Percentiles rank a stretch among this genome's conserved stretches.
phyloP scores from a whole-genome alignment of 2,113 vertebrate genomes.

The Corvus cornix region DNA sequence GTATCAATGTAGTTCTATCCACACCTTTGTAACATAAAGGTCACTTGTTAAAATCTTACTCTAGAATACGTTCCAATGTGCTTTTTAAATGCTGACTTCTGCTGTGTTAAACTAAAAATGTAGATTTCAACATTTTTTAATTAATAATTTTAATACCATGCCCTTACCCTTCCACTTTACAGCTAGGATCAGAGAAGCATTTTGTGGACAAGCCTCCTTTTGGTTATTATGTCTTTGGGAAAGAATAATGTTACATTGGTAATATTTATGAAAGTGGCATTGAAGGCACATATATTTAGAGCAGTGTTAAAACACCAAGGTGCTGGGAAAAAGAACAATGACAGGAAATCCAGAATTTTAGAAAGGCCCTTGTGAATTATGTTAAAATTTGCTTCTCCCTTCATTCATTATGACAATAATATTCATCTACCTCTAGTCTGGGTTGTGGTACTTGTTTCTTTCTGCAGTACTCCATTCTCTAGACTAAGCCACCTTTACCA shows the following conservation, averaged over 20 bases:
- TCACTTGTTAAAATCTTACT: neutral
- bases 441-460: neutral
- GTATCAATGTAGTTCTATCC: neutral
- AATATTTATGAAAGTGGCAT: neutral
- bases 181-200: neutral
- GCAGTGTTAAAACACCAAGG: neutral
- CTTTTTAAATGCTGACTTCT: neutral
- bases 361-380: neutral
- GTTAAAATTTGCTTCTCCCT: neutral
- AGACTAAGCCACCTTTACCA: neutral
- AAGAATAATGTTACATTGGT: neutral
- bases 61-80: neutral
- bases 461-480: neutral
- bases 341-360: neutral
- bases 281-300: neutral
- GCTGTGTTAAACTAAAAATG: neutral
- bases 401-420: neutral
- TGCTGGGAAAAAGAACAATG: accelerated
- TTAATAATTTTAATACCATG: neutral
- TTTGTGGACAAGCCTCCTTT: neutral
- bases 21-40: accelerated
- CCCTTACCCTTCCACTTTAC: neutral
- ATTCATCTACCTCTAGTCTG: neutral
- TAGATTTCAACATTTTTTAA: neutral
- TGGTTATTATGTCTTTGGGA: neutral